These are phyloP conservation scores for Hoplias malabaricus DNA, from an alignment of 2,113 vertebrate genomes.

Conservation along the genomic window DNA sequence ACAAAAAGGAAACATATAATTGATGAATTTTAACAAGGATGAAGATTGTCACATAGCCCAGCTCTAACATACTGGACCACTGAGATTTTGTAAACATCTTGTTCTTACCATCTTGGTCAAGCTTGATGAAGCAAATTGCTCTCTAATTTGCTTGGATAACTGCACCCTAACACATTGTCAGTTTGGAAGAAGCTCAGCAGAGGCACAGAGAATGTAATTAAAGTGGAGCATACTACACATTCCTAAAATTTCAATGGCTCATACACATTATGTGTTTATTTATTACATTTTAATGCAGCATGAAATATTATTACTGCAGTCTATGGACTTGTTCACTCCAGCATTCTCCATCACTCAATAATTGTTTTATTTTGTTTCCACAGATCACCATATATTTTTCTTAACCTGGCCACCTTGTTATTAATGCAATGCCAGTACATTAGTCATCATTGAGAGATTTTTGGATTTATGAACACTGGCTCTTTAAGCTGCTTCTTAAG, in stretches of 20 bases:
- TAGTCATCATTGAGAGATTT: background rate
- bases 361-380: background rate
- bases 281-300: background rate
- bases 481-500: background rate
- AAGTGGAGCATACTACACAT: background rate
- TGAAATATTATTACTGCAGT: background rate
- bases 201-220: too few relatives aligned
- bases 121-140: background rate
- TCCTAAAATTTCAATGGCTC: background rate
- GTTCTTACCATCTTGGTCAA: too few relatives aligned
- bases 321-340: background rate
- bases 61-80: too few relatives aligned
- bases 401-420: background rate
- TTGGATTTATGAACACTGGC: background rate
- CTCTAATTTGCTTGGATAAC: background rate
- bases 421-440: background rate
- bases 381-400: background rate
- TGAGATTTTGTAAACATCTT: too few relatives aligned
- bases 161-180: background rate
- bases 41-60: too few relatives aligned
- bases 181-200: background rate
- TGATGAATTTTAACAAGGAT: too few relatives aligned
- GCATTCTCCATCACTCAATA: background rate
- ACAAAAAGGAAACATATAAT: too few relatives aligned
- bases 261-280: background rate